Conservation (phyloP, 2,797 vertebrate species). For the Xenentodon cancila region DNA sequence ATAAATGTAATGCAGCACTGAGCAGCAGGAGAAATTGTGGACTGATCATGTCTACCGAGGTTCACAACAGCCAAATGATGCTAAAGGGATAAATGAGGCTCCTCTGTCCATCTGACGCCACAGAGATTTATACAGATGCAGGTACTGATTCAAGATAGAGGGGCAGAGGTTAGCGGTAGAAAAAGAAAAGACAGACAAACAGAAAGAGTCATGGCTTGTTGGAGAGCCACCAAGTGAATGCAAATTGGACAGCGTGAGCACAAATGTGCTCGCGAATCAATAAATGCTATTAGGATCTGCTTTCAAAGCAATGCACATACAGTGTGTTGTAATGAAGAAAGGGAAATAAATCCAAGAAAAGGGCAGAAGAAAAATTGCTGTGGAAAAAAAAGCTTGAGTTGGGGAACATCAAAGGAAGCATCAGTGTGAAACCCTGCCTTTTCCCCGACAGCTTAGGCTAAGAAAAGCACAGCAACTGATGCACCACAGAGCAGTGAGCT, state of each 20-base stretch:
- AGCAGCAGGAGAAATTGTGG: slow-evolving; percentile 34
- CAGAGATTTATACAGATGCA: slow-evolving; percentile 55
- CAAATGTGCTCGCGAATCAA: slow-evolving; percentile 40
- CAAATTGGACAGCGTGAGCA: slow-evolving; percentile 41
- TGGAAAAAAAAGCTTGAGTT: slow-evolving; percentile 19
- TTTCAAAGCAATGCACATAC: slow-evolving; percentile 34
- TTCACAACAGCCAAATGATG: slow-evolving; percentile 35
- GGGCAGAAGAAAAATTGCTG: slow-evolving; percentile 23
- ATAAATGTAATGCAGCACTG: slow-evolving; percentile 61
- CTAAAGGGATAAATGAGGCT: slow-evolving; percentile 27
- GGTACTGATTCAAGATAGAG: slow-evolving; percentile 12
- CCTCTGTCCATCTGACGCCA: slow-evolving; percentile 32
- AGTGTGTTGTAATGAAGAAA: slow-evolving; percentile 9
- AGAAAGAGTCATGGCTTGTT: slow-evolving; percentile 10
- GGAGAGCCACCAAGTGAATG: slow-evolving; percentile 31
- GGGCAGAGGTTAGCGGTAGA: not conserved
- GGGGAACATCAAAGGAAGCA: slow-evolving; percentile 70
- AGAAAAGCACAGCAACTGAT: slow-evolving; percentile 66
- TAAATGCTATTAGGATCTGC: slow-evolving; percentile 37
- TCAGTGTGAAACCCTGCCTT: slow-evolving; percentile 68
- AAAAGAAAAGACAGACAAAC: slow-evolving; percentile 4
- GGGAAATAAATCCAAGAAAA: slow-evolving; percentile 27
- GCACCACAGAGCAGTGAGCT: slow-evolving; percentile 56
- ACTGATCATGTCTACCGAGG: slow-evolving; percentile 43
- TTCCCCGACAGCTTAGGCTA: slow-evolving; percentile 71